Percentiles rank a stretch among this genome's conserved stretches.
Evolutionary conservation across 2,888 invertebrate species (phyloP).

Genomic region (Callosobruchus maculatus): DNA sequence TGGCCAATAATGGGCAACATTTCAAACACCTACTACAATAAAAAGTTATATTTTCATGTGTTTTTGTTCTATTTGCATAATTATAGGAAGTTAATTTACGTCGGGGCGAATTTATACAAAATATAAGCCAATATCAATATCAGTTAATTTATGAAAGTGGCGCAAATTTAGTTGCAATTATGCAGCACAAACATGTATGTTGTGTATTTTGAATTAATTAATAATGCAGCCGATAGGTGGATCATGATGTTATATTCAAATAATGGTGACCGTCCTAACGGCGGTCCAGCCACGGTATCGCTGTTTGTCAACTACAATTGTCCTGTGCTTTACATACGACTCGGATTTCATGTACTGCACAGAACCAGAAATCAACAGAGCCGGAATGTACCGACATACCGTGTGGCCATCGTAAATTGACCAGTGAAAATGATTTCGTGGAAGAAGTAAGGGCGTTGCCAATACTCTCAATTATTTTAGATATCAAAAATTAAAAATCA

Average conservation of each 20-base stretch:
- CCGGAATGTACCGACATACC: not conserved
- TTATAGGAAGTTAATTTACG: constrained; percentile 37
- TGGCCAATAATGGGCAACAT: too few relatives aligned
- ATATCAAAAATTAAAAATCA: too few relatives aligned
- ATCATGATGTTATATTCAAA: constrained; percentile 47
- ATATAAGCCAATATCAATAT: constrained; percentile 47
- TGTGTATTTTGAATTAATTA: constrained; percentile 47
- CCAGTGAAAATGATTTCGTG: too few relatives aligned
- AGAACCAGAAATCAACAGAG: not conserved
- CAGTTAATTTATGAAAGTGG: constrained; percentile 48
- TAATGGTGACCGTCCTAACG: constrained; percentile 33
- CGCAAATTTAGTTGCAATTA: constrained; percentile 48
- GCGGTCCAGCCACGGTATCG: constrained; percentile 31
- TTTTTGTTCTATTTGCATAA: too few relatives aligned
- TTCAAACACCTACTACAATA: too few relatives aligned
- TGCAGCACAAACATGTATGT: constrained; percentile 45
- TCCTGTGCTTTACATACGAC: constrained; percentile 22
- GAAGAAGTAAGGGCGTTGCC: too few relatives aligned
- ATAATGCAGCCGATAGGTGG: constrained; percentile 47
- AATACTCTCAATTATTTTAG: too few relatives aligned
- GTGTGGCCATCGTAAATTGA: too few relatives aligned
- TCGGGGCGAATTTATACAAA: constrained; percentile 44
- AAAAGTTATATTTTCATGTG: too few relatives aligned
- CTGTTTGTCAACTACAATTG: constrained; percentile 46
- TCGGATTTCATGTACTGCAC: not conserved